Evolutionary conservation across 2,113 vertebrate genomes (phyloP), one percentile per base, ranked within the genome.

Genomic region (Aptenodytes patagonicus): DNA sequence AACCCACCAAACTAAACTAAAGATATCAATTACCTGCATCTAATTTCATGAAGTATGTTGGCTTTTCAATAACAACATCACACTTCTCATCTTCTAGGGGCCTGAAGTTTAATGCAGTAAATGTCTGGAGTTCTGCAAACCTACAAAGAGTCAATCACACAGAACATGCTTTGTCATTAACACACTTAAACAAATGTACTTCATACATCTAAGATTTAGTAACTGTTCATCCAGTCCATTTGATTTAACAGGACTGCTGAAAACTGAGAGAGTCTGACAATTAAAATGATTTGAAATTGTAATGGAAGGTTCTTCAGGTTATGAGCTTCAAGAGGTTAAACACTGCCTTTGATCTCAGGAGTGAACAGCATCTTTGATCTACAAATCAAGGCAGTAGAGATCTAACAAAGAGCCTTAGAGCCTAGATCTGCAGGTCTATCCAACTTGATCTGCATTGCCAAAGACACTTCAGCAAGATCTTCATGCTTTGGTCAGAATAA

Each of bases 1-100:
- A 16, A 13, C 42, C 42, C 15, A 42, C 15, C 14, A 42, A n/a
- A 3, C 15, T 60, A 52, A 75, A 28, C 6, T 6, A 60, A 64
- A 83, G n/a, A 65, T 32, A 92, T 2, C 32, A 84, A 78, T 97
- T 96, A 99, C 99, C 99, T 98, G 99, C 99, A 97, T 99, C 99
- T 78, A 99, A 97, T 96, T 99, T 99, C 99, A 99, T 99, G 96
- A 99, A 99, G 79, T 99, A 98, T 0, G 99, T 99, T 68, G 99
- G 99, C 79, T 99, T 99, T 84, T 99, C 98, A 51, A 99, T 95
- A 47, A 99, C 88, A 34, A 99, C 4, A 13, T 99, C 99, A 98
- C 99, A 99, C n/a, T 98, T 97, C 14, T 93, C 97, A 68, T 98
- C 98, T 38, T 99, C 98, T 36, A 98, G 55, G 22, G 99, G 98